Conservation (phyloP, 1,140 invertebrate genomes). For the Achatina immaculata region DNA sequence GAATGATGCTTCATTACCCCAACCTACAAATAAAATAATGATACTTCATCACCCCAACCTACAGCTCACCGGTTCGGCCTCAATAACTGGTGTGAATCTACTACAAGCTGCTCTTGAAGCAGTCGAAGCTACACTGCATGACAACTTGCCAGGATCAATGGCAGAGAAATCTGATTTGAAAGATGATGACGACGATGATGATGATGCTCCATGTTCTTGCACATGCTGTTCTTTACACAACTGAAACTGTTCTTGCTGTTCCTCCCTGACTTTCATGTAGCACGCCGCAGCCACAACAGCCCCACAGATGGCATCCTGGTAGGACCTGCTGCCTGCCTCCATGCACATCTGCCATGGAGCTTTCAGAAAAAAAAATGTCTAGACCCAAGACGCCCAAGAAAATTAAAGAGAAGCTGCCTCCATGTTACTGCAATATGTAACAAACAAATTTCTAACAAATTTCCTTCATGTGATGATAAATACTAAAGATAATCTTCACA, state of each 20-base stretch:
- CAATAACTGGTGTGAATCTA: neutral
- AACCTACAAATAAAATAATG: no score
- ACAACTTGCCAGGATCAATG: neutral
- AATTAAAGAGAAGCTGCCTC: no score
- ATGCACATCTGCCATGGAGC: constrained; percentile 39
- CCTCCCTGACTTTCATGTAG: constrained; percentile 53
- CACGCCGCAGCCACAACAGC: constrained; percentile 61
- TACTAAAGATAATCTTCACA: neutral
- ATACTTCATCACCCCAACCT: no score
- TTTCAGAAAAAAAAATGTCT: neutral
- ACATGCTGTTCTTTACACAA: no score
- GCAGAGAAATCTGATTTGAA: neutral
- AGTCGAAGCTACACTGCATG: neutral
- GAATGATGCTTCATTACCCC: no score
- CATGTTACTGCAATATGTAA: neutral
- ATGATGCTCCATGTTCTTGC: no score
- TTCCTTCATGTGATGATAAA: neutral
- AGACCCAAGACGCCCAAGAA: no score
- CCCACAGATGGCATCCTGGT: constrained; percentile 62
- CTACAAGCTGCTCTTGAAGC: neutral
- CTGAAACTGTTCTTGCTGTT: constrained; percentile 18
- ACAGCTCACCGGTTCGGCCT: constrained; percentile 34
- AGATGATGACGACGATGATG: neutral
- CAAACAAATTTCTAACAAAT: neutral
- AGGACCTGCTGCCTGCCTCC: constrained; percentile 53